Conservation (phyloP, 2,888 invertebrate species). For the Eristalinus aeneus region DNA sequence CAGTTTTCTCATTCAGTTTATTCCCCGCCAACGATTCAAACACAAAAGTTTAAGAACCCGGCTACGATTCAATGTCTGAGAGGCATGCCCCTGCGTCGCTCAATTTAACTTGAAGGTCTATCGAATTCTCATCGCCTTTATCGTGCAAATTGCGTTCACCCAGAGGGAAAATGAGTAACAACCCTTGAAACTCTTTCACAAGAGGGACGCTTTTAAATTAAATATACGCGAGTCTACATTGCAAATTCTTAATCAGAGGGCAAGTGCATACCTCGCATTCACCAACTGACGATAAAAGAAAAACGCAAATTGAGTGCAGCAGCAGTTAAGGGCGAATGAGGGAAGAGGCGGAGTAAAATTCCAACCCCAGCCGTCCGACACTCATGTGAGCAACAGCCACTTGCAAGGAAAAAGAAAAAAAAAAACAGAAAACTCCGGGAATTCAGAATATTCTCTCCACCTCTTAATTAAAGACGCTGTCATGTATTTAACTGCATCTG, state of each 20-base stretch:
- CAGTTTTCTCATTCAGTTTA: background rate
- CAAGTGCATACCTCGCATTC: constrained; percentile 10
- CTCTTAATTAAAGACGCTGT: constrained; percentile 55
- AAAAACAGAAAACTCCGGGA: background rate
- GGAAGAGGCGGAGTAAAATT: background rate
- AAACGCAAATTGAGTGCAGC: background rate
- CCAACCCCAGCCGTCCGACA: constrained; percentile 17
- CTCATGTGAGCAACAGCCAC: constrained; percentile 43
- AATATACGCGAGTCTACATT: background rate
- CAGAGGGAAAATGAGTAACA: constrained; percentile 4
- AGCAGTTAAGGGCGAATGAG: background rate
- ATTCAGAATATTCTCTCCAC: background rate
- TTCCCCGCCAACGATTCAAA: background rate
- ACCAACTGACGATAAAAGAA: background rate
- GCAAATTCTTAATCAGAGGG: constrained; percentile 13
- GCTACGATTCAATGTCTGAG: background rate
- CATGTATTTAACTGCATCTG: constrained; percentile 64
- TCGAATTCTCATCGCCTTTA: constrained; percentile 5
- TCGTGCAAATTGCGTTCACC: constrained; percentile 29
- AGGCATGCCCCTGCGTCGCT: background rate
- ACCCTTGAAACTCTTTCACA: background rate
- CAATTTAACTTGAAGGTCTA: constrained; percentile 6
- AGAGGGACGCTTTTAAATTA: background rate
- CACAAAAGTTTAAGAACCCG: background rate
- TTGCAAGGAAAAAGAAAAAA: constrained; percentile 1